phyloP scores from a whole-genome alignment of 2,113 vertebrate genomes.

The Rhinoderma darwinii region DNA sequence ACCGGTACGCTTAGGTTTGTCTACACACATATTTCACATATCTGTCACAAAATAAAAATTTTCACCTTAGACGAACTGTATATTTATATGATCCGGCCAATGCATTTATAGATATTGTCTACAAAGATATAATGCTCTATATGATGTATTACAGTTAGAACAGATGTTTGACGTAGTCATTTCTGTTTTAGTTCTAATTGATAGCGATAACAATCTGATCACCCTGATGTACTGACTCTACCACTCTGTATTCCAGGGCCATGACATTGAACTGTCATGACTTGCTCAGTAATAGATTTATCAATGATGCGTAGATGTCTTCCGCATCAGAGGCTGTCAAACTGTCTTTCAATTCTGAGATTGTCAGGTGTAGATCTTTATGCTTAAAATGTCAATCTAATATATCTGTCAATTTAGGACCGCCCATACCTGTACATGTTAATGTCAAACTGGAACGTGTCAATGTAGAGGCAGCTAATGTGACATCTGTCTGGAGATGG shows the following conservation, averaged over 20 bases:
- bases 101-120: no score
- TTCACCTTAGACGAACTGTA: no score
- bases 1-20: no score
- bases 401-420: not conserved
- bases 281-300: not conserved
- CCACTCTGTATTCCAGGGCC: not conserved
- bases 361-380: conserved; percentile 1
- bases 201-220: not conserved
- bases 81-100: no score
- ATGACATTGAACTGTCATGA: not conserved
- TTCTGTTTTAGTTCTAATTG: no score
- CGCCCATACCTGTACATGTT: not conserved
- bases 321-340: not conserved
- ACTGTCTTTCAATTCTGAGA: not conserved
- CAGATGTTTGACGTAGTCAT: no score
- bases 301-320: not conserved
- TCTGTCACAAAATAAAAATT: no score
- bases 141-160: no score
- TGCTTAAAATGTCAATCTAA: not conserved
- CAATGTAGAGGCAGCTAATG: not conserved
- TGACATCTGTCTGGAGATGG: not conserved
- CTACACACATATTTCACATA: no score
- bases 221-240: not conserved
- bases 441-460: not conserved
- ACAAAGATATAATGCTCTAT: no score